Base-by-base conservation (phyloP, 2,888 invertebrate species). In the Oscheius sp. region DNA sequence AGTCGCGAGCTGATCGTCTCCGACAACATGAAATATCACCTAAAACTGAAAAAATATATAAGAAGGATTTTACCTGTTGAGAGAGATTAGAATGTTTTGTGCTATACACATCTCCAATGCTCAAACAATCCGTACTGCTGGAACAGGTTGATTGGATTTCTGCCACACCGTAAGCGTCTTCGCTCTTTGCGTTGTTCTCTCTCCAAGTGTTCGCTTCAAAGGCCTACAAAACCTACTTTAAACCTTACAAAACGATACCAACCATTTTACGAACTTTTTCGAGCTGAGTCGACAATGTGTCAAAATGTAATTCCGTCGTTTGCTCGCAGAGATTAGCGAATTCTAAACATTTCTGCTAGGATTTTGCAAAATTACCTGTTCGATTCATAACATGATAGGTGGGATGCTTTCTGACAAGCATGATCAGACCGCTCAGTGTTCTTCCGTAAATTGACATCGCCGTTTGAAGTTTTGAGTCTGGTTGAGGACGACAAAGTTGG, bases 261-360 rank as follows among this genome's bases (percentile, higher is more conserved):
- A 66, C 33, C 59, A 55, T 37, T 74, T 74, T 10, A 65, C 66
- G 42, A n/a, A 57, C 57, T 33, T 37, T 65, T 59, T 73, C 60
- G 7, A 98, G 91, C 91, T 99, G 97, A 77, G 93, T 93, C 83
- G 95, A 95, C 76, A 96, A 92, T 88, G 93, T 92, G 0, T 93
- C 92, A 90, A 99, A 98, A 92, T 99, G 99, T 89, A 97, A 95
- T 90, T 99, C 99, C 1, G 97, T 95, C 0, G 94, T 94, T 89
- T 92, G 91, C 85, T 93, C 93, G 88, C 94, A 94, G 62, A 94
- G 91, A 70, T 73, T 78, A 74, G 62, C 74, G 70, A 83, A 81
- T 5, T 79, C 79, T 58, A 32, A 33, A 77, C 33, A 11, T 32
- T 11, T 13, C n/a, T 4, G 33, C 11, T 48, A n/a, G 11, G 10